Base-by-base conservation (phyloP, 2,888 invertebrate species). In the Drosophila kambysellisi region DNA sequence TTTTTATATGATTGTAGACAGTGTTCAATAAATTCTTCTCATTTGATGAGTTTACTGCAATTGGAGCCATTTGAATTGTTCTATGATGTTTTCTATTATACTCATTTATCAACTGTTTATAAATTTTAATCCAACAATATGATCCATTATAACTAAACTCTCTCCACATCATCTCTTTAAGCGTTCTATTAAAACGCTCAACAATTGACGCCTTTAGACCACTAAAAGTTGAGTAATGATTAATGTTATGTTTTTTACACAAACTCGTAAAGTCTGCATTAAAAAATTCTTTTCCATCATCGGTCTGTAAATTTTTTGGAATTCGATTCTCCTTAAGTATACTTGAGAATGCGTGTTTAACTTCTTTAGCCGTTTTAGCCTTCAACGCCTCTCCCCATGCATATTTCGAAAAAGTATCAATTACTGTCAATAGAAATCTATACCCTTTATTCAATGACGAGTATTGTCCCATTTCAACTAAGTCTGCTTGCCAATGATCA, bases 291-390 rank as follows among this genome's bases (percentile, higher is more conserved):
- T 53, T 53, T 7, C 56, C 56, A 39, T 41, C 61, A 43, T 66
- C 65, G 20, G 60, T 70, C 57, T 60, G 65, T 5, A 65, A 37
- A 37, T 25, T 62, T 72, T 67, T 72, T 29, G 63, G 63, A 15
- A 29, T 39, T 6, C 59, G 20, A 32, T 32, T 32, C 32, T 37
- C 15, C 48, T 29, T 50, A 50, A 37, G 15, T 1, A 37, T 37
- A 15, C 15, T 5, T 15, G 15, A 15, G 15, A 37, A 15, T 15
- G 37, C 37, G 5, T 15, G 12, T 1, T 17, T 7, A 41, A 41
- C 41, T 15, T 37, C 37, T 15, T 37, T 15, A 4, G 37, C 12
- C 0, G 11, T 2, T 37, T 15, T 37, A 0, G 12, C 15, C 15
- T 15, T 37, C 0, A 15, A 12, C 3, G 37, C 37, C 11, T 12